A percentile compares a stretch with the other conserved stretches of the same genome.
Conservation (phyloP, 2,888 invertebrate species). For the Notocelia uddmanniana region DNA sequence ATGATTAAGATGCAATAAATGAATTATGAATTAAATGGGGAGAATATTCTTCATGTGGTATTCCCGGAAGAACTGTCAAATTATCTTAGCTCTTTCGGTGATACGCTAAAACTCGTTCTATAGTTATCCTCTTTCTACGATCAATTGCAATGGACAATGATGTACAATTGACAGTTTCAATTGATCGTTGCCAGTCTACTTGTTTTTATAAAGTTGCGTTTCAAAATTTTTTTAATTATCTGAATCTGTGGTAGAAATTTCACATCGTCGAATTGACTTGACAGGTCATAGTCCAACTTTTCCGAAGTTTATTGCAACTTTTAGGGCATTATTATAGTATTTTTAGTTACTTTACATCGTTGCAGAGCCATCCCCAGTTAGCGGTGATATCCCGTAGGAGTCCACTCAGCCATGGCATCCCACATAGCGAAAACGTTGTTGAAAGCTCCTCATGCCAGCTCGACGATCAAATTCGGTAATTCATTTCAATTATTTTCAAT, state of each 20-base stretch:
- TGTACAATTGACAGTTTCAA: too few relatives aligned
- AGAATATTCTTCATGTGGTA: too few relatives aligned
- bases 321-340: constrained; percentile 53
- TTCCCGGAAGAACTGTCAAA: too few relatives aligned
- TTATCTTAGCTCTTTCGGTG: too few relatives aligned
- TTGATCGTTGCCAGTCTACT: too few relatives aligned
- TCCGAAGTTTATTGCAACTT: constrained; percentile 61
- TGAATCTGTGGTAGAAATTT: constrained; percentile 48
- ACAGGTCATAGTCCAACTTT: constrained; percentile 83
- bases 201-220: neutral
- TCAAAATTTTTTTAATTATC: neutral
- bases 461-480: constrained; percentile 78
- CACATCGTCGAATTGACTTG: constrained; percentile 54
- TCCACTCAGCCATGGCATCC: constrained; percentile 71
- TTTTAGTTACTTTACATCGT: constrained; percentile 54
- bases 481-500: constrained; percentile 47
- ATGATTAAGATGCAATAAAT: too few relatives aligned
- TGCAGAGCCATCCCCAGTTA: constrained; percentile 55
- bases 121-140: too few relatives aligned
- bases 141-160: too few relatives aligned
- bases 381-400: constrained; percentile 52
- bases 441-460: constrained; percentile 71
- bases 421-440: constrained; percentile 77
- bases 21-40: too few relatives aligned
- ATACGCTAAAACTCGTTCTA: too few relatives aligned